Conservation (phyloP, 2,113 vertebrate species). For the Xiphophorus couchianus region DNA sequence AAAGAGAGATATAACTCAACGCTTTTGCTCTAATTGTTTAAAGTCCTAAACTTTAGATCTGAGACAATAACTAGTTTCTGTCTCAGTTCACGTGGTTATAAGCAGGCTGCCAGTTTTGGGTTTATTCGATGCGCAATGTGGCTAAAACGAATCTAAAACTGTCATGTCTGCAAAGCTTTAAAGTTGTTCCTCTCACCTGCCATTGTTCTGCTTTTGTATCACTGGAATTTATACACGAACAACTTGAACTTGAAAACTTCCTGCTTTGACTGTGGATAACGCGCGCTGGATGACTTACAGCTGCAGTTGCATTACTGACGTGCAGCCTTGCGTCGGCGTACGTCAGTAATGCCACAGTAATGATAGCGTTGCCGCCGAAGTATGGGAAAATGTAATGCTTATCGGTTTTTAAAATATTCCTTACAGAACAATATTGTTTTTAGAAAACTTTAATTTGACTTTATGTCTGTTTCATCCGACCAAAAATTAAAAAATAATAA, state of each 20-base stretch:
- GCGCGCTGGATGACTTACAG: not conserved
- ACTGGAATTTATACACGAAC: too few species aligned
- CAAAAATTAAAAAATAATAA: too few species aligned
- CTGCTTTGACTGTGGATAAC: not conserved
- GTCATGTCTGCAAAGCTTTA: not conserved
- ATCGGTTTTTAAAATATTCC: not conserved
- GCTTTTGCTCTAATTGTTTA: not conserved
- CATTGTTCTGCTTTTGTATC: slow-evolving; percentile 11
- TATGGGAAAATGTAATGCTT: not conserved
- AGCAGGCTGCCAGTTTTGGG: not conserved
- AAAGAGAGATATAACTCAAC: not conserved
- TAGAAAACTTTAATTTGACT: too few species aligned
- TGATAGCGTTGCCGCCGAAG: too few species aligned
- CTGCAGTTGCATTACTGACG: not conserved
- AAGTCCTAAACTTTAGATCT: too few species aligned
- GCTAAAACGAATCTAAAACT: not conserved
- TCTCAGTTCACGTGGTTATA: too few species aligned
- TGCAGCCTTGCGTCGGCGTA: too few species aligned
- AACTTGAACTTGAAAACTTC: not conserved
- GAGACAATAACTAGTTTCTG: too few species aligned
- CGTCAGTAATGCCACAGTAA: not conserved
- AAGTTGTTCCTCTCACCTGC: slow-evolving; percentile 19
- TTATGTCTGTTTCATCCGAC: too few species aligned
- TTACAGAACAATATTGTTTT: not conserved
- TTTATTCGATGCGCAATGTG: not conserved